phyloP scores from a whole-genome alignment of 2,888 invertebrate genomes.

The Adelognathus sp. region DNA sequence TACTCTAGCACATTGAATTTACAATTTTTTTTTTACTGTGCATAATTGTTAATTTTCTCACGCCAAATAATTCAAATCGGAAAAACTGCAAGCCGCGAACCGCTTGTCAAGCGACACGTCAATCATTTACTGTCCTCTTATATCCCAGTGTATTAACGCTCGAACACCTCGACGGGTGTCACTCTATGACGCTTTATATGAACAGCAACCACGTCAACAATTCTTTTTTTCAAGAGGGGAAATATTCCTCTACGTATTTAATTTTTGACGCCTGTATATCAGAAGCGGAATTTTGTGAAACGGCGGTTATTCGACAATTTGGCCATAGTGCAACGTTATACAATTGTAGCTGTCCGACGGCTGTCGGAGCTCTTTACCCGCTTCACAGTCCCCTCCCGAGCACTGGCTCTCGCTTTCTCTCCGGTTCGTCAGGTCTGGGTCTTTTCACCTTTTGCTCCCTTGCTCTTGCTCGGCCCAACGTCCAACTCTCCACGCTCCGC shows the following conservation, averaged over 20 bases:
- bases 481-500: conserved; percentile 35
- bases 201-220: too few relatives aligned
- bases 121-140: too few relatives aligned
- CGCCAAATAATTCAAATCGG: too few relatives aligned
- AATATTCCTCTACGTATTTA: not conserved
- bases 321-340: conserved; percentile 58
- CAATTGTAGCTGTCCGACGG: conserved; percentile 47
- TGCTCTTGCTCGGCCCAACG: conserved; percentile 37
- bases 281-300: conserved; percentile 63
- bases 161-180: too few relatives aligned
- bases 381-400: conserved; percentile 50
- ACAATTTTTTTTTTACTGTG: too few relatives aligned
- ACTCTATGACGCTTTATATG: too few relatives aligned
- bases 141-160: too few relatives aligned
- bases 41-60: too few relatives aligned
- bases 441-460: conserved; percentile 55
- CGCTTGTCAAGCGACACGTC: too few relatives aligned
- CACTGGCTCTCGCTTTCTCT: conserved; percentile 33
- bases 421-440: conserved; percentile 34
- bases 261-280: conserved; percentile 46
- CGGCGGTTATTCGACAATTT: conserved; percentile 72
- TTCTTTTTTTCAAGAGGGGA: not conserved
- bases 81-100: too few relatives aligned
- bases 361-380: conserved; percentile 47
- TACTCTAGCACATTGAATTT: too few relatives aligned